phyloP scores from a whole-genome alignment of 2,888 invertebrate genomes.

The Theretra japonica region DNA sequence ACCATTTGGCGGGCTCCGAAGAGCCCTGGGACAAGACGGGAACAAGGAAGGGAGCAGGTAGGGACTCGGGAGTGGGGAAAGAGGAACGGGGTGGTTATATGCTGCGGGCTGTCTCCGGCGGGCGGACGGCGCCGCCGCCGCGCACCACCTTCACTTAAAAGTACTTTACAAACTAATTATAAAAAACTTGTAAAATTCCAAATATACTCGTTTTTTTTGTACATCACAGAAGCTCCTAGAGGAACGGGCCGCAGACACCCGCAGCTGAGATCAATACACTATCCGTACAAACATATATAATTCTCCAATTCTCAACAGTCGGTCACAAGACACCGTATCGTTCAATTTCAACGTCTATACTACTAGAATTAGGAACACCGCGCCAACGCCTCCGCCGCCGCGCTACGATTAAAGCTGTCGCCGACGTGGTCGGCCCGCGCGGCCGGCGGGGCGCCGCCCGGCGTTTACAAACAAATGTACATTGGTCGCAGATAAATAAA shows the following conservation, averaged over 20 bases:
- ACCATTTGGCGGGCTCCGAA: slow-evolving; percentile 69
- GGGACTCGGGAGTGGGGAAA: slow-evolving; percentile 53
- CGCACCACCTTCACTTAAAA: slow-evolving; percentile 78
- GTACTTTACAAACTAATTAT: slow-evolving; percentile 83
- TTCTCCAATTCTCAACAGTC: slow-evolving; percentile 78
- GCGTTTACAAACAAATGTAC: slow-evolving; percentile 73
- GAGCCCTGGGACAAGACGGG: slow-evolving; percentile 69
- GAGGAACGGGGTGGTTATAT: slow-evolving; percentile 38
- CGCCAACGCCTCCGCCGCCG: slow-evolving; percentile 44
- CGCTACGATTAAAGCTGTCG: slow-evolving; percentile 70
- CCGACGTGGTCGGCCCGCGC: slow-evolving; percentile 30
- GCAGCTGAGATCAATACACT: slow-evolving; percentile 80
- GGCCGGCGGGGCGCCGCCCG: slow-evolving; percentile 43
- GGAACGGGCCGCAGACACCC: slow-evolving; percentile 60
- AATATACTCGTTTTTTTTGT: slow-evolving; percentile 80
- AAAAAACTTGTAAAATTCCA: slow-evolving; percentile 84
- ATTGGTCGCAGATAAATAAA: slow-evolving; percentile 82
- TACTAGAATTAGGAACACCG: slow-evolving; percentile 71
- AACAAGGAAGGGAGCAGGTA: slow-evolving; percentile 56
- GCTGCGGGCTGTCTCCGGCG: slow-evolving; percentile 71
- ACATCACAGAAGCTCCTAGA: slow-evolving; percentile 81
- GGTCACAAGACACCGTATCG: slow-evolving; percentile 70
- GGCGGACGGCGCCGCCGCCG: slow-evolving; percentile 57
- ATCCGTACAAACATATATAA: slow-evolving; percentile 81
- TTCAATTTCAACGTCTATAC: slow-evolving; percentile 77